These are phyloP conservation scores for Plutella xylostella DNA, from an alignment of 2,888 invertebrate genomes.

Conservation along the genomic window DNA sequence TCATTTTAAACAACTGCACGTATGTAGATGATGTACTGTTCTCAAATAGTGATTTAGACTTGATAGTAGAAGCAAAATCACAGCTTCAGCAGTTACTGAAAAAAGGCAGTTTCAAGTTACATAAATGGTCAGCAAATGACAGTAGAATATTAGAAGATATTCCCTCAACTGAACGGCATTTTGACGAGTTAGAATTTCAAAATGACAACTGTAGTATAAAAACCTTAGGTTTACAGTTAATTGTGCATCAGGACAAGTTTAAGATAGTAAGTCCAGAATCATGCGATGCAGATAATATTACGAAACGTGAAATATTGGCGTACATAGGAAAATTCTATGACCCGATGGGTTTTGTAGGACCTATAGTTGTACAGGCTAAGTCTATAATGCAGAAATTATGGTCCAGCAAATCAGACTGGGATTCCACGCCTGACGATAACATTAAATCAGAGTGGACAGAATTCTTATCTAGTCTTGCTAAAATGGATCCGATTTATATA, in stretches of 20 bases:
- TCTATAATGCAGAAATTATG: slow-evolving; percentile 14
- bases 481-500: slow-evolving; percentile 12
- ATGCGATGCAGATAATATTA: background rate
- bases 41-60: too few relatives aligned
- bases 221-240: background rate
- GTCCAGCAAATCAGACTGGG: slow-evolving; percentile 11
- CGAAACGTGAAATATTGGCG: background rate
- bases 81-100: background rate
- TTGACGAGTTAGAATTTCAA: background rate
- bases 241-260: background rate
- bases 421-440: slow-evolving; percentile 3
- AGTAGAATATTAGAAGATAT: background rate
- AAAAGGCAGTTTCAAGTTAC: background rate
- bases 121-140: background rate
- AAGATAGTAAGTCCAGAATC: background rate
- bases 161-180: background rate
- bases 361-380: background rate
- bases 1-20: background rate
- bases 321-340: background rate
- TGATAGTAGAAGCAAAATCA: background rate
- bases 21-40: slow-evolving; percentile 1
- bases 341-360: background rate
- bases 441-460: slow-evolving; percentile 7
- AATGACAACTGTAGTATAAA: background rate
- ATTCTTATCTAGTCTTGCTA: slow-evolving; percentile 9